Evolutionary conservation across 2,797 vertebrate genomes (phyloP), one percentile per base, ranked within the genome.

Genomic region (Scomberomorus guttatus): DNA sequence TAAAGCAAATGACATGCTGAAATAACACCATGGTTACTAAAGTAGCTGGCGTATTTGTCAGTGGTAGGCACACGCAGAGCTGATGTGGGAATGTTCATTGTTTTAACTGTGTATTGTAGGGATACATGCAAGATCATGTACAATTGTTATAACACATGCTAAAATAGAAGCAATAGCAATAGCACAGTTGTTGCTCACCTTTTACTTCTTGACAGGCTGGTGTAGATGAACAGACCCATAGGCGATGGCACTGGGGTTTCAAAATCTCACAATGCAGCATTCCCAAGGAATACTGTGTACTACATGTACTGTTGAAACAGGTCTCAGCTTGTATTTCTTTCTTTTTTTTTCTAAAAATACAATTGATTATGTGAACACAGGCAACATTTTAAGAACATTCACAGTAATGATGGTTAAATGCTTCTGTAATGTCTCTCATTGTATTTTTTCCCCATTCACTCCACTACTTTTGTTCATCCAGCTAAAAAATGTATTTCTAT

Each of bases 21-120:
- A 83, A 77, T 57, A 68, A 50, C 20, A 17, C 13, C 74, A 84
- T 83, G 68, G 82, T 83, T 67, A 77, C 70, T 32, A 20, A 62
- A 71, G 64, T 37, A 83, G 46, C 54, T 56, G 50, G 20, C 27
- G 52, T 55, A 25, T 72, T 27, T 76, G 57, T 58, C 46, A 9
- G 39, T 46, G 60, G 27, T 6, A 12, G 54, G 52, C 59, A 11
- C 24, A 27, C 62, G 67, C 72, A 62, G 17, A n/a, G 55, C 2
- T 52, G 17, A 56, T n/a, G 32, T 54, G 32, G 3, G 20, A 59
- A 62, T 74, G 4, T 48, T 87, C 25, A 68, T 54, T 81, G 48
- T 83, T 70, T 56, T 72, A 68, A 57, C 55, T 20, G 8, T 27
- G 32, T 64, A 66, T 59, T 61, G 14, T n/a, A 44, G 8, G 5